Conservation (phyloP, 2,888 invertebrate genomes). For the Thymelicus acteon region DNA sequence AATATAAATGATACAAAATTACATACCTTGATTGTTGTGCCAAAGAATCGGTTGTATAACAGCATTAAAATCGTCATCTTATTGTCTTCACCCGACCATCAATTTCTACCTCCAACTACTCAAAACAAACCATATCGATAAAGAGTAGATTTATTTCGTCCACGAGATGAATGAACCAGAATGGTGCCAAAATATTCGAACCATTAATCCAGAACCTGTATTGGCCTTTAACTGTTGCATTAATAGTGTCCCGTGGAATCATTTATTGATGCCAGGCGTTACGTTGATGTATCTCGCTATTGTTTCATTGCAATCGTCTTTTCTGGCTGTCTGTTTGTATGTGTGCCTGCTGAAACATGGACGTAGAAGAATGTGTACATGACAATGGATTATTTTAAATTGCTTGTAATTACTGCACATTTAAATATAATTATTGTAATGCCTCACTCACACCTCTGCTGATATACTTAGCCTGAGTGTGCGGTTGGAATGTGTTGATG, state of each 20-base stretch:
- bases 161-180: conserved; percentile 33
- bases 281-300: conserved; percentile 31
- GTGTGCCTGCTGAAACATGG: conserved; percentile 1
- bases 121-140: conserved; percentile 20
- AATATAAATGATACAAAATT: no score
- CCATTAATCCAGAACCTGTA: conserved; percentile 30
- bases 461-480: no score
- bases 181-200: conserved; percentile 30
- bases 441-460: no score
- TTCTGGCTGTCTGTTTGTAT: conserved; percentile 13
- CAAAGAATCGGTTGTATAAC: no score
- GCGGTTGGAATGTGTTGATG: no score
- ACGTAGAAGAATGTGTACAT: conserved; percentile 27
- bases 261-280: conserved; percentile 34
- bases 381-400: conserved; percentile 18
- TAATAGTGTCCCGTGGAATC: conserved; percentile 22
- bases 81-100: not conserved
- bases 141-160: conserved; percentile 25
- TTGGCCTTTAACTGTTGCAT: conserved; percentile 34
- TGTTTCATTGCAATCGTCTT: conserved; percentile 22
- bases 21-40: no score
- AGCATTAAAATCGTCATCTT: not conserved
- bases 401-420: not conserved
- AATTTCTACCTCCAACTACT: conserved; percentile 11
- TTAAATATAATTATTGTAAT: not conserved